A percentile compares a stretch with the other conserved stretches of the same genome.
These are phyloP conservation scores for Antheraea pernyi DNA, from an alignment of 1,140 invertebrate species.

Conservation along the genomic window DNA sequence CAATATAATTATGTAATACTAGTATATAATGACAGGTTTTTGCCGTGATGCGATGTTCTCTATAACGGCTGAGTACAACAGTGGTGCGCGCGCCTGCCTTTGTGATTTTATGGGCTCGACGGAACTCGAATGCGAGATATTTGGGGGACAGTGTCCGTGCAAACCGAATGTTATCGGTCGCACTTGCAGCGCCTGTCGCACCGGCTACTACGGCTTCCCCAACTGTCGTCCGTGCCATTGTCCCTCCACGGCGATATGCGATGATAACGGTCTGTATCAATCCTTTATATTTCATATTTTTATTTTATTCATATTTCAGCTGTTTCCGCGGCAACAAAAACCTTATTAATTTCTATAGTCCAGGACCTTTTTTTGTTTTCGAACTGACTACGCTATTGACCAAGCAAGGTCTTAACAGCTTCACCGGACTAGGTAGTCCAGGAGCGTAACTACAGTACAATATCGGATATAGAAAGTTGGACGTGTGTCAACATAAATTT, in stretches of 20 bases:
- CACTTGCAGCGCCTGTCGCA: constrained; percentile 92
- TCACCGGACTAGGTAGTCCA: no score
- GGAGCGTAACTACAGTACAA: no score
- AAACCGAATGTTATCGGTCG: constrained; percentile 95
- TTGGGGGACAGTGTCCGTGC: constrained; percentile 98
- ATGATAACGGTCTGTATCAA: constrained; percentile 63
- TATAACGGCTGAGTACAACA: constrained; percentile 96
- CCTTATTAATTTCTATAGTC: no score
- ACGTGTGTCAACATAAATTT: no score
- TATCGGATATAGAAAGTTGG: no score
- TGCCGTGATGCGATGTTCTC: constrained; percentile 96
- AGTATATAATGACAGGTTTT: constrained; percentile 81
- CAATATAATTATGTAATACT: no score
- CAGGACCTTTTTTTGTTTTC: no score
- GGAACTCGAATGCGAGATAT: constrained; percentile 93
- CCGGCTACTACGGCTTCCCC: constrained; percentile 97
- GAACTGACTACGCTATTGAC: no score
- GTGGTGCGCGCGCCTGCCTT: constrained; percentile 92
- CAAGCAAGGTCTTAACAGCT: no score
- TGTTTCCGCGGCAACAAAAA: no score
- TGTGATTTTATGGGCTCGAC: constrained; percentile 94
- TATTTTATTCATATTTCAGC: no score
- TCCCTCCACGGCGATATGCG: constrained; percentile 90
- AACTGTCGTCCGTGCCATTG: constrained; percentile 94
- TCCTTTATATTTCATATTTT: no score